Evolutionary conservation across 2,888 invertebrate species (phyloP), one percentile per base, ranked within the genome.

Genomic region (Perizoma affinitatum): DNA sequence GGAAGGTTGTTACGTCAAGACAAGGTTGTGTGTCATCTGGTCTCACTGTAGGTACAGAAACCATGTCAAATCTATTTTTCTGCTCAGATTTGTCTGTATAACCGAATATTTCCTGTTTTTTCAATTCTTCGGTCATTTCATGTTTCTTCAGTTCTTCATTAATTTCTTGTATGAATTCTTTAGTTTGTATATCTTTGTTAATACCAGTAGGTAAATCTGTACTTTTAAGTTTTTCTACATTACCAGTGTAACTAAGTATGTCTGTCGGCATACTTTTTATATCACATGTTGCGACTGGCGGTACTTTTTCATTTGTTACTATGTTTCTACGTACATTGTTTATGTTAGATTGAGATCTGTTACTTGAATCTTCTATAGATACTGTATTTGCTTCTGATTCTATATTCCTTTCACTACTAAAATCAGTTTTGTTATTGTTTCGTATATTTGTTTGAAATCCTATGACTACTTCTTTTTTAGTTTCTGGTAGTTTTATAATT

Each of bases 171-270:
- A 46, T 57, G 35, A 41, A 38, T 34, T 47, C 42, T 42, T 42
- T 41, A 41, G 41, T 54, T 41, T 46, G 46, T 45, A 45, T 45
- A 53, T 22, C 22, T 38, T 7, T 7, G 7, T 7, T n/a, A 7
- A 34, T 54, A 46, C 54, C 40, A 10, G n/a, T n/a, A n/a, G 53
- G 45, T 53, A 53, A 4, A 38, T 11, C 46, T 35, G 36, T 9
- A 11, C 43, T 36, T 10, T 10, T 43, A 0, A 7, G 43, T 43
- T 43, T 42, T 10, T 42, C 22, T 22, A 7, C 6, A 22, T 11
- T 38, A 10, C 42, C 43, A 52, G 46, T 46, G 46, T 48, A 43
- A 58, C 58, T 53, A 53, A 52, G 33, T 38, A 58, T 41, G 22
- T 57, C 35, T 9, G 41, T 58, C 47, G 33, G 36, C 38, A 22